phyloP scores from a whole-genome alignment of 2,797 vertebrate genomes.

The Bradypodion ventrale region DNA sequence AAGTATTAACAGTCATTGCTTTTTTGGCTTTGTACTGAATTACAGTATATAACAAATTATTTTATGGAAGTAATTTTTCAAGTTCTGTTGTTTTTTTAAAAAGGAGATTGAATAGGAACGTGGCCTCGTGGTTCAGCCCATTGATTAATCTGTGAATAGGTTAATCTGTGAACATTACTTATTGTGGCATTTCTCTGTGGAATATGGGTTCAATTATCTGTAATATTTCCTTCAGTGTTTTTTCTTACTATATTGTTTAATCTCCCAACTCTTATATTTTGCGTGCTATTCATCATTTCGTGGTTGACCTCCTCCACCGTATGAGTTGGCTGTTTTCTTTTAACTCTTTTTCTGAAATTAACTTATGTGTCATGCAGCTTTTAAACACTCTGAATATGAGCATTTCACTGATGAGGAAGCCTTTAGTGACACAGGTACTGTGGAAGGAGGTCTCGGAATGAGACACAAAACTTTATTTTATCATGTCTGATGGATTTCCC shows the following conservation, averaged over 20 bases:
- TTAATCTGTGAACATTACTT: no score
- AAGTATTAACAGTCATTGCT: not conserved
- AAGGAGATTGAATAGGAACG: not conserved
- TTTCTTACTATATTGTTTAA: not conserved
- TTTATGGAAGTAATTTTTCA: not conserved
- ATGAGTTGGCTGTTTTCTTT: constrained; percentile 3
- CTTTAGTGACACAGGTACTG: constrained; percentile 82
- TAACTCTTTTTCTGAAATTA: constrained; percentile 53
- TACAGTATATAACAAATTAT: not conserved
- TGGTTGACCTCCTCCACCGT: not conserved
- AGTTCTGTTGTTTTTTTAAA: not conserved
- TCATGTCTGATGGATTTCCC: constrained; percentile 14
- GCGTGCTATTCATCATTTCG: not conserved
- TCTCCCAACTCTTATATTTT: not conserved
- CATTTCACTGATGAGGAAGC: constrained; percentile 82
- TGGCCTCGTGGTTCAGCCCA: not conserved
- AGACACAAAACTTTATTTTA: constrained; percentile 40
- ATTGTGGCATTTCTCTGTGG: not conserved
- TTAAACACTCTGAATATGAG: constrained; percentile 82
- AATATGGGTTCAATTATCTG: not conserved
- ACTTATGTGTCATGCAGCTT: constrained; percentile 78
- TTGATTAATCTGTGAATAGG: not conserved
- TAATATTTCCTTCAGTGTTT: not conserved
- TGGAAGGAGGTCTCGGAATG: constrained; percentile 65
- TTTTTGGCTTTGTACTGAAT: not conserved